Base-by-base conservation (phyloP, 2,797 vertebrate genomes). In the Paratrypauchen microcephalus region DNA sequence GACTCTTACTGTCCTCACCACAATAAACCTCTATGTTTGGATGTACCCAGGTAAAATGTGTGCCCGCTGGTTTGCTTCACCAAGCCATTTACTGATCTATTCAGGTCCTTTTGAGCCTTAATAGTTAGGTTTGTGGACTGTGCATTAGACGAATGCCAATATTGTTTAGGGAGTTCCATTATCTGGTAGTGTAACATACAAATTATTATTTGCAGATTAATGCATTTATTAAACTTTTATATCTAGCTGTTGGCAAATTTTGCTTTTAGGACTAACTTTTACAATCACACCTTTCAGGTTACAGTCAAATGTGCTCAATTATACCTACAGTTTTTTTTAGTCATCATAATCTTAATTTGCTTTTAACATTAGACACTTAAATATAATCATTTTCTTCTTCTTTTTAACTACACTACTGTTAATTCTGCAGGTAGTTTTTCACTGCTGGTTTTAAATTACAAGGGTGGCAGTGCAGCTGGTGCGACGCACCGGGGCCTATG, bases 11-110 rank as follows among this genome's bases (percentile, higher is more conserved):
- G 63, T 62, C 23, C 70, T 54, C 50, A 24, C 9, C 55, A 67
- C 56, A 28, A 47, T 41, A 11, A 39, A 55, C 18, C 32, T n/a
- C 18, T 23, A 30, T 70, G 48, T 36, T 52, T 32, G 50, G 66
- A 74, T 66, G 56, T 75, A 72, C 76, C 39, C n/a, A 39, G 26
- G 70, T 79, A 63, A 45, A 13, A 45, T 15, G 71, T 76, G 59
- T 64, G 69, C 48, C 39, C 52, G 57, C 54, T 54, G 54, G 57
- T 72, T 80, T 71, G 45, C 68, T 71, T 76, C 52, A 71, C 41
- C 11, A 60, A 71, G 72, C 70, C 73, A 78, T 75, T 69, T 70
- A 45, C 71, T 55, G 63, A 70, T 56, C n/a, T 4, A 56, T 19
- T 2, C 13, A 39, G 66, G 26, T 41, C 57, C 75, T 47, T 76